Conservation (phyloP, 2,113 vertebrate species). For the Oryzias woworae region DNA sequence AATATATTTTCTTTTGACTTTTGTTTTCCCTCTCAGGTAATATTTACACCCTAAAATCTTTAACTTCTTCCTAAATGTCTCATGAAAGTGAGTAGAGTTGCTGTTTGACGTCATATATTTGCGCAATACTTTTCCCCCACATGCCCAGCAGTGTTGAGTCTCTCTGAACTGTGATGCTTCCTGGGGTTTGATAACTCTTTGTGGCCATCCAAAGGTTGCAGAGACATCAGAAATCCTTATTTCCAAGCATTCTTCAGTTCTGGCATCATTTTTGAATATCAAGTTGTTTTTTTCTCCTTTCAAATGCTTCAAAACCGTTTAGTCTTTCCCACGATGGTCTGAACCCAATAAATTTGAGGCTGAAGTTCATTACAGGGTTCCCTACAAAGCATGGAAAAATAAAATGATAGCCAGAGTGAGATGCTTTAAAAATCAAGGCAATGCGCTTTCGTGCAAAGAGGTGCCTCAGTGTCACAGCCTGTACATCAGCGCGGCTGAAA, state of each 20-base stretch:
- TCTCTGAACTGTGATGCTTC: no score
- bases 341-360: conserved; percentile 13
- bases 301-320: conserved; percentile 11
- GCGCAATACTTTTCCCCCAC: background rate
- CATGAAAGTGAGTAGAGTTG: conserved; percentile 2
- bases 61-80: conserved; percentile 13
- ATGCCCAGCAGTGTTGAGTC: no score
- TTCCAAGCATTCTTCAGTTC: conserved; percentile 14
- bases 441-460: background rate
- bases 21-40: background rate
- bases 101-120: conserved; percentile 3
- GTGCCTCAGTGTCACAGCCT: background rate
- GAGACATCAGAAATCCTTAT: background rate
- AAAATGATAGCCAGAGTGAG: conserved; percentile 2
- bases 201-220: background rate
- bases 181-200: no score
- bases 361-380: conserved; percentile 14
- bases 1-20: background rate
- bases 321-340: conserved; percentile 4
- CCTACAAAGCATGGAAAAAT: conserved; percentile 12
- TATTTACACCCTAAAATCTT: conserved; percentile 9
- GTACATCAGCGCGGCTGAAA: background rate
- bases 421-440: background rate
- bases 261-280: conserved; percentile 12
- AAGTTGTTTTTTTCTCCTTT: conserved; percentile 9